Evolutionary conservation across 2,113 vertebrate genomes (phyloP), one percentile per base, ranked within the genome.

Genomic region (Fulmarus glacialis): DNA sequence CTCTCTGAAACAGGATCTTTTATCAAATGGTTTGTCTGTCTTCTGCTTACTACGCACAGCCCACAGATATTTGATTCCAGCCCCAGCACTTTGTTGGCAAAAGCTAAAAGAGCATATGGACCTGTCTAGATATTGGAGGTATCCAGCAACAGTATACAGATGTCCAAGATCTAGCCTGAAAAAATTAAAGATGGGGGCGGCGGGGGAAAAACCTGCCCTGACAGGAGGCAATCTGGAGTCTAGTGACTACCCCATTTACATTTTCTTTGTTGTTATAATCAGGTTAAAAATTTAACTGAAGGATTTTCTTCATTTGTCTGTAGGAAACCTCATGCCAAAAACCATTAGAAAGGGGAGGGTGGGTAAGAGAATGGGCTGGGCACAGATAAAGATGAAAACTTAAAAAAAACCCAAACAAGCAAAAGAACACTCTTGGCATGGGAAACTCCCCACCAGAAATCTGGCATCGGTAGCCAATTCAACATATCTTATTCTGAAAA

Each of bases 171-270:
- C 32, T 11, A 88, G 88, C n/a, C 59, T 95, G 60, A 52, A 94
- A 86, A 89, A 74, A 45, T 24, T 12, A 9, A 50, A 45, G 68
- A 5, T 80, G 83, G 42, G 71, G 72, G 77, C 1, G 43, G 64
- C 0, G 5, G 32, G 63, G 55, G 34, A n/a, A 50, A 93, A 93
- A 74, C 36, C 48, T 87, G 43, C 60, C 89, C 82, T 93, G 81
- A 87, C 91, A 91, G 84, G 71, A 91, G 94, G 81, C 83, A 91
- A 42, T 96, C 87, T 97, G 94, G 52, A 93, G 40, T 12, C 78
- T 71, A 21, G 50, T 40, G 78, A 63, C 56, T 60, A 8, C 56
- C 18, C 42, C n/a, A 42, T 89, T 92, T 95, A 83, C 81, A 68
- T 87, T 85, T 56, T 9, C 81, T 94, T 94, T 95, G 68, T 71